Conservation (phyloP, 2,888 invertebrate genomes). For the Tinea trinotella region DNA sequence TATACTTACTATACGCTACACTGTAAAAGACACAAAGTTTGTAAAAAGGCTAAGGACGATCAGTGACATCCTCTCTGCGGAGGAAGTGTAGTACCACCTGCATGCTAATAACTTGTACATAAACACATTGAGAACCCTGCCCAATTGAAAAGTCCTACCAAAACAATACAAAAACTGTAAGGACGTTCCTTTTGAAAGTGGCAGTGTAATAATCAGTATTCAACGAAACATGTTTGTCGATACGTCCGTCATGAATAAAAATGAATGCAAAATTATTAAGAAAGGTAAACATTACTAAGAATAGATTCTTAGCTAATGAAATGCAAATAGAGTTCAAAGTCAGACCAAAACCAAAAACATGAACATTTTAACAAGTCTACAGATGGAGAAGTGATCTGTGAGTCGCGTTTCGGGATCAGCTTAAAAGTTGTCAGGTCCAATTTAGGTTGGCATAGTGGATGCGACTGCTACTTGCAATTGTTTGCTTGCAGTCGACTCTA, state of each 20-base stretch:
- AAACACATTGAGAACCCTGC: constrained; percentile 19
- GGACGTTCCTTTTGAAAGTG: neutral
- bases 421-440: too few species aligned
- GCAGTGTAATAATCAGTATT: constrained; percentile 50
- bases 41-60: neutral
- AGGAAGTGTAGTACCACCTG: constrained; percentile 45
- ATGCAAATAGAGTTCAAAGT: neutral
- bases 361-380: too few species aligned
- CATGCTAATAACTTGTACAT: constrained; percentile 43
- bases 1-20: too few species aligned
- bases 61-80: constrained; percentile 36
- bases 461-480: too few species aligned
- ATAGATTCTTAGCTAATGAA: neutral
- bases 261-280: constrained; percentile 5
- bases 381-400: too few species aligned
- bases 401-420: too few species aligned
- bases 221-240: constrained; percentile 31
- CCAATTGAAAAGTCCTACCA: constrained; percentile 30
- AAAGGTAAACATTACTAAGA: neutral
- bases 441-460: too few species aligned
- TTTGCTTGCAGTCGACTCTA: too few species aligned
- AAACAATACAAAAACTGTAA: neutral
- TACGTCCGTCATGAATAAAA: neutral
- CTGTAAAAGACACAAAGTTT: neutral
- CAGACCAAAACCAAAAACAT: neutral